Evolutionary conservation across 2,888 invertebrate genomes (phyloP), one percentile per base, ranked within the genome.

Genomic region (Gastrophysa polygoni): DNA sequence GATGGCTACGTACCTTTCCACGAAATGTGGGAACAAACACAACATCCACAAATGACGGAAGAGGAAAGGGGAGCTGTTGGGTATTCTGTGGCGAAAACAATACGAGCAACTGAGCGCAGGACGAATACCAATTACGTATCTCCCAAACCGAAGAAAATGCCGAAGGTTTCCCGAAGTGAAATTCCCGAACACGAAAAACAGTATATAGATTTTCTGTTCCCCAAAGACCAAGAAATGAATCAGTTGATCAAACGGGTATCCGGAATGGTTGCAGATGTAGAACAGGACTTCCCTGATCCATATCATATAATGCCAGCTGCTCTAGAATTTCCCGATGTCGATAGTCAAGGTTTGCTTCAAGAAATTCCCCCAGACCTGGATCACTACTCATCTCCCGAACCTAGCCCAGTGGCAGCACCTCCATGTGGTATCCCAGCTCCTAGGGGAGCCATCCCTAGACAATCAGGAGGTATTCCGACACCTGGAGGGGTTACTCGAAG

Each of bases 121-220:
- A 7, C 29, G 6, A 10, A 32, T 10, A 32, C 38, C 14, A 7
- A 1, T 1, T 38, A 38, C 14, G 14, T 14, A 2, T 20, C 34
- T 2, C 47, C 48, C 34, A 38, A 32, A 14, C 29, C 32, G 47
- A 14, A 46, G n/a, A 28, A 44, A 32, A 24, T 24, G 24, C 11
- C 8, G 38, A 10, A n/a, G n/a, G 14, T 6, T 38, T 1, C 38
- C 6, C 38, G 14, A 14, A 2, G 3, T 38, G 38, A 14, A 38
- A 38, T 38, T 10, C 14, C 38, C 38, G 38, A 38, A 38, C 38
- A 43, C 32, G 16, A 20, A 32, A 16, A 20, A 29, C 16, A 52
- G 18, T 63, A 56, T 18, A 55, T 66, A 6, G 58, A 66, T 43
- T 66, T 43, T 28, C 44, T 66, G 10, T 66, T 61, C 17, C 43